A percentile compares a stretch with the other conserved stretches of the same genome.
These are phyloP conservation scores for Loriculus beryllinus DNA, from an alignment of 2,797 vertebrate genomes.

Conservation along the genomic window DNA sequence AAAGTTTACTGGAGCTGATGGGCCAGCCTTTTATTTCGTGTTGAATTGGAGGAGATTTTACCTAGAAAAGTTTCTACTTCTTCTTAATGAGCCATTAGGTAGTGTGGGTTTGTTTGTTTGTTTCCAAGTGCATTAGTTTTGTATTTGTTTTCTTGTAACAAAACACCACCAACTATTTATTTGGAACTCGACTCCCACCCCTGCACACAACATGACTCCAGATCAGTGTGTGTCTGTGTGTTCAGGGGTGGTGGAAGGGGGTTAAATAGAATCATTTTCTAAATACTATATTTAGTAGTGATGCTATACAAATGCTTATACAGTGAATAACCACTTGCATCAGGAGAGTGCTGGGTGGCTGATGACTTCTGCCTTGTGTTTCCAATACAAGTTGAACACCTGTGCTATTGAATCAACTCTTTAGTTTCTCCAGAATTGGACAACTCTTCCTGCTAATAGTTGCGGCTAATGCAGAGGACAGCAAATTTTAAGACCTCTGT, in stretches of 20 bases:
- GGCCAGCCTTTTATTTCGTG: background rate
- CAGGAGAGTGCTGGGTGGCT: background rate
- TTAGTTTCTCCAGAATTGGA: background rate
- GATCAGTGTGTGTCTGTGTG: background rate
- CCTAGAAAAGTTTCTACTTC: background rate
- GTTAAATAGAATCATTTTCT: background rate
- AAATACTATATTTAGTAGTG: background rate
- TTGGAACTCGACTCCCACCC: background rate
- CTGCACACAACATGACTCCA: background rate
- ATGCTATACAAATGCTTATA: background rate
- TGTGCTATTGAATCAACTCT: background rate
- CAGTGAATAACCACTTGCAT: background rate
- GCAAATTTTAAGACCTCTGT: background rate
- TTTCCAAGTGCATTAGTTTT: background rate
- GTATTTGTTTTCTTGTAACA: background rate
- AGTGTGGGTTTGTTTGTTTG: background rate
- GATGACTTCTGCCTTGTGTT: background rate
- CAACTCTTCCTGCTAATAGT: background rate
- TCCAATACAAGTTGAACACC: background rate
- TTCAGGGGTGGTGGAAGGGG: background rate
- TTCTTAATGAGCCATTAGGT: background rate
- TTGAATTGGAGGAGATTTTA: background rate
- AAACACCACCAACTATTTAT: background rate
- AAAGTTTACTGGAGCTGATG: background rate
- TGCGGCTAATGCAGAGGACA: background rate